Conservation (phyloP, 2,888 invertebrate genomes). For the Drepanosiphum platanoidis region DNA sequence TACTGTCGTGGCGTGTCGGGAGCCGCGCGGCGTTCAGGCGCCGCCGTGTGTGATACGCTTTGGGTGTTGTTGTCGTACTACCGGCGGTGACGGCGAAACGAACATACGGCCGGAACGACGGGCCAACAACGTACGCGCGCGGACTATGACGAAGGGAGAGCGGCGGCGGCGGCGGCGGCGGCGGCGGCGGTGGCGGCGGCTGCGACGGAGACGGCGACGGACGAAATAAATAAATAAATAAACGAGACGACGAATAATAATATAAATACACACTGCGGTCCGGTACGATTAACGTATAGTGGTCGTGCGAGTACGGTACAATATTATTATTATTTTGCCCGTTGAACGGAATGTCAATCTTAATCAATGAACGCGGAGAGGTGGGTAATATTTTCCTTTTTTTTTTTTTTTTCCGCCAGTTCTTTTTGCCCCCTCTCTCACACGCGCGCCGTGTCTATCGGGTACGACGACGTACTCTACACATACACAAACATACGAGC, state of each 20-base stretch:
- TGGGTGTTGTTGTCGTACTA: constrained; percentile 2
- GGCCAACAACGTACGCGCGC: neutral
- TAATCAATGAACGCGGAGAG: constrained; percentile 58
- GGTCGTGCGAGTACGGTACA: neutral
- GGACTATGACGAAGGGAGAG: too few species aligned
- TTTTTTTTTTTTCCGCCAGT: constrained; percentile 7
- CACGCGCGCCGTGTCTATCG: neutral
- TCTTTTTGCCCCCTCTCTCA: neutral
- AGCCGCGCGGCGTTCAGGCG: neutral
- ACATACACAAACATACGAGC: neutral
- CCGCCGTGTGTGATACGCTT: constrained; percentile 12
- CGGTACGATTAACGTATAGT: constrained; percentile 11
- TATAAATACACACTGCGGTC: neutral
- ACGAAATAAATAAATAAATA: constrained; percentile 7
- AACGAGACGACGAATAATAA: too few species aligned
- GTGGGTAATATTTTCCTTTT: constrained; percentile 19
- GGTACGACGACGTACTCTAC: neutral
- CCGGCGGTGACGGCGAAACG: constrained; percentile 6
- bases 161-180: too few species aligned
- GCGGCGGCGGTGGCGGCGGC: too few species aligned
- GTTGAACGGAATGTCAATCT: constrained; percentile 60
- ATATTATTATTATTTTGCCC: neutral
- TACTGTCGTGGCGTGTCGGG: neutral
- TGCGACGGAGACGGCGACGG: too few species aligned
- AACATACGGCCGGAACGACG: neutral